Base-by-base conservation (phyloP, 2,888 invertebrate species). In the Drosophila diplacantha region DNA sequence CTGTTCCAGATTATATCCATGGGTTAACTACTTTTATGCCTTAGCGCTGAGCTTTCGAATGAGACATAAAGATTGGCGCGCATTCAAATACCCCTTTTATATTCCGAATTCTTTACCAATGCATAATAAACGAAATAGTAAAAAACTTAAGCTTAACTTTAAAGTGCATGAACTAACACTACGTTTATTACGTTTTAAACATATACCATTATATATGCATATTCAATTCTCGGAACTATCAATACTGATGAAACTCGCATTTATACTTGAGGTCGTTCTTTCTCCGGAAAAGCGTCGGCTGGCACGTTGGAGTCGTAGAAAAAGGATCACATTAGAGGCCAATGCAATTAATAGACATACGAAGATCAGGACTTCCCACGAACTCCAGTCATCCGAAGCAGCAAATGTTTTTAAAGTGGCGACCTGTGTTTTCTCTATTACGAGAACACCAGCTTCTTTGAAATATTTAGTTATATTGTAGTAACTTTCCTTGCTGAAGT, bases 401-500 rank as follows among this genome's bases (percentile, higher is more conserved):
- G 11, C 12, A 11, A 24, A 26, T 16, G 16, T 43, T 11, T 26
- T 11, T 16, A 2, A 11, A 43, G 11, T 11, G 24, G 16, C 6
- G 26, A 3, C 11, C 16, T 2, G 24, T 11, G 9, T 1, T 11
- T 43, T 24, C 24, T 26, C 26, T 18, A 44, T 29, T 1, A 44
- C 43, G 1, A 16, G 16, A 7, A 44, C 43, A n/a, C 43, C 43
- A 7, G 7, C 43, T 12, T 16, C 26, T 1, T 6, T 26, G 26
- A 44, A 44, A 26, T 16, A 44, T 44, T 16, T 44, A 2, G 43
- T 44, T 7, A 44, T 44, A 41, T 41, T 41, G 9, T 24, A 1
- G 26, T 44, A 44, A 16, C 24, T 44, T 16, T 44, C 43, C 7
- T 12, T 44, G 16, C 26, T 26, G 26, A 44, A 44, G 12, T 12